A percentile compares a stretch with the other conserved stretches of the same genome.
Evolutionary conservation across 2,797 vertebrate species (phyloP).

Genomic region (Crocidura indochinensis): DNA sequence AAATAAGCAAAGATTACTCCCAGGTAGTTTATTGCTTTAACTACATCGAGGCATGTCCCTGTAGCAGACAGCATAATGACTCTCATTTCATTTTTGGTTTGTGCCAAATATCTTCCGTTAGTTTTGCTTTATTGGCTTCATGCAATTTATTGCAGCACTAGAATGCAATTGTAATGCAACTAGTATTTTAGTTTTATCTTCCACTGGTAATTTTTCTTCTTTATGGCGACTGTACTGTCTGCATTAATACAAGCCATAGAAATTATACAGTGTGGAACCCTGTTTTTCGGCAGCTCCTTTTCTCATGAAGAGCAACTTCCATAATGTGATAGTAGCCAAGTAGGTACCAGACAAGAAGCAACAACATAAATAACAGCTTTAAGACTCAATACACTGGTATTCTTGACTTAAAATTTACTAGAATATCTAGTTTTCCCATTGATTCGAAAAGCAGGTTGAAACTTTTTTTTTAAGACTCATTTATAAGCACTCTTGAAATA

Average conservation of each 20-base stretch:
- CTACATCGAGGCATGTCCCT: constrained; percentile 88
- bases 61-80: constrained; percentile 88
- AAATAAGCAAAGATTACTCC: constrained; percentile 91
- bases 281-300: constrained; percentile 85
- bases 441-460: constrained; percentile 42
- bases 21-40: constrained; percentile 91
- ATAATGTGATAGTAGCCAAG: not conserved
- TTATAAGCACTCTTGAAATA: constrained; percentile 26
- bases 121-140: constrained; percentile 91
- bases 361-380: constrained; percentile 34
- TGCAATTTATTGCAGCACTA: constrained; percentile 90
- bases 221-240: constrained; percentile 89
- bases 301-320: constrained; percentile 62
- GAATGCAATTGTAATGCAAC: constrained; percentile 90
- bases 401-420: constrained; percentile 51
- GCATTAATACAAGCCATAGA: constrained; percentile 89
- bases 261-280: constrained; percentile 87
- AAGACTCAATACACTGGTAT: constrained; percentile 50
- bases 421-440: constrained; percentile 56
- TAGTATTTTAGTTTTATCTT: constrained; percentile 91
- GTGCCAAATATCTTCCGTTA: constrained; percentile 91
- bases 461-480: constrained; percentile 38
- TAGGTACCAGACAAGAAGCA: not conserved
- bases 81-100: constrained; percentile 90
- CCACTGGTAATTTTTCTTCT: constrained; percentile 90